phyloP scores from a whole-genome alignment of 2,113 vertebrate species.

The Carlito syrichta region DNA sequence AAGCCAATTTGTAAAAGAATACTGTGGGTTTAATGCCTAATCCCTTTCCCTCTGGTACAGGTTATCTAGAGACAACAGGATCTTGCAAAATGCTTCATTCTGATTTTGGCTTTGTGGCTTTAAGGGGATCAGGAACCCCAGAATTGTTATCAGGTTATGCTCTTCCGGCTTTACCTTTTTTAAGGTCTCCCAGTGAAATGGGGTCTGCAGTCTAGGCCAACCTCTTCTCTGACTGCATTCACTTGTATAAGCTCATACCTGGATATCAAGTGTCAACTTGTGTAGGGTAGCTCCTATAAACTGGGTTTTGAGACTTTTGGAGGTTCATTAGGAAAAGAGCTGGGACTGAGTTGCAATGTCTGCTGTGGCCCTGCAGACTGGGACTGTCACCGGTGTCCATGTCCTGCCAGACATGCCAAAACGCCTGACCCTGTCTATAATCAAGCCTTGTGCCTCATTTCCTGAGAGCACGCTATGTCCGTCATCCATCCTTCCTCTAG shows the following conservation, averaged over 20 bases:
- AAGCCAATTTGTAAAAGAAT: constrained; percentile 61
- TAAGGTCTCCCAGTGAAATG: background rate
- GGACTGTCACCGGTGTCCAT: background rate
- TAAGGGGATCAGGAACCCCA: background rate
- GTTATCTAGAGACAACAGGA: constrained; percentile 56
- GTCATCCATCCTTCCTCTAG: background rate
- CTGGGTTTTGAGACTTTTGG: background rate
- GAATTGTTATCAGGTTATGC: background rate
- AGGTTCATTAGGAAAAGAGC: background rate
- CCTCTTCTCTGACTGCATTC: background rate
- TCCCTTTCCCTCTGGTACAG: constrained; percentile 29
- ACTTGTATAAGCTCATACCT: background rate
- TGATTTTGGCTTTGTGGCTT: constrained; percentile 27
- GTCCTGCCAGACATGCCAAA: background rate
- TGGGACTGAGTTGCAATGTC: background rate
- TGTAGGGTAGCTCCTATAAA: background rate
- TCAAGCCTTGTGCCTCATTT: background rate
- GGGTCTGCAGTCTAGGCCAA: background rate
- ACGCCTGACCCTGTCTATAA: background rate
- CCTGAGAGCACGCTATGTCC: background rate
- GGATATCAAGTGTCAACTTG: background rate
- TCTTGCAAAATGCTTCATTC: constrained; percentile 33
- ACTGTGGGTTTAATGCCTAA: constrained; percentile 45
- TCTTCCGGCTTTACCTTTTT: background rate
- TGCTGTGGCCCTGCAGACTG: background rate